Evolutionary conservation across 2,797 vertebrate genomes (phyloP).

Genomic region (Merluccius polli): DNA sequence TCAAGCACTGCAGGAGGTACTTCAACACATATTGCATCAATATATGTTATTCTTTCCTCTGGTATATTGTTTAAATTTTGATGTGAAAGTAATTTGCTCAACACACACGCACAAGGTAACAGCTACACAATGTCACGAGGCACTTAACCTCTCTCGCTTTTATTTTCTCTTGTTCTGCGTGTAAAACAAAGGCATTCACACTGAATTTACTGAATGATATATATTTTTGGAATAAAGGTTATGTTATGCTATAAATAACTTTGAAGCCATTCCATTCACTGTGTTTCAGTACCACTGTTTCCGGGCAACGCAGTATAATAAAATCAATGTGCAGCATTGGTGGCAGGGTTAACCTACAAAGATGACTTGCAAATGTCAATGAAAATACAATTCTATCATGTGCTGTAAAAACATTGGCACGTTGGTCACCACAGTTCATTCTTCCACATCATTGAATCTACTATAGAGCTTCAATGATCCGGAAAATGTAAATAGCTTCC

Average conservation of each 20-base stretch:
- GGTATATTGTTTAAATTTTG: slow-evolving; percentile 13
- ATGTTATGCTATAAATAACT: not conserved
- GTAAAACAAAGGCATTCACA: not conserved
- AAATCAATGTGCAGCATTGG: not conserved
- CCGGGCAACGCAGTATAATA: not conserved
- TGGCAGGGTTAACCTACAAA: not conserved
- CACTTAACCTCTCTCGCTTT: not conserved
- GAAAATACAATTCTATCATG: not conserved
- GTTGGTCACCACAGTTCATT: not conserved
- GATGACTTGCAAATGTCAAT: not conserved
- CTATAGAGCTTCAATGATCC: not conserved
- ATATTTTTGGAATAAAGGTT: not conserved
- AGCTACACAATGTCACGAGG: not conserved
- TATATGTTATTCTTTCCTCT: not conserved
- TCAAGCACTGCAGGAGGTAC: not conserved
- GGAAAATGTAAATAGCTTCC: not conserved
- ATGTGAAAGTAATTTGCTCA: slow-evolving; percentile 35
- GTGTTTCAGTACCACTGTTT: not conserved
- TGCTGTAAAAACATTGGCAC: not conserved
- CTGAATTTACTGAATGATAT: not conserved
- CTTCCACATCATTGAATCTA: not conserved
- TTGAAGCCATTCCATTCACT: not conserved
- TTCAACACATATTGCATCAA: not conserved
- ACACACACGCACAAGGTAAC: slow-evolving; percentile 1
- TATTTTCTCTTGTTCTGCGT: not conserved